Base-by-base conservation (phyloP, 2,888 invertebrate genomes). In the Girardia tigrina region DNA sequence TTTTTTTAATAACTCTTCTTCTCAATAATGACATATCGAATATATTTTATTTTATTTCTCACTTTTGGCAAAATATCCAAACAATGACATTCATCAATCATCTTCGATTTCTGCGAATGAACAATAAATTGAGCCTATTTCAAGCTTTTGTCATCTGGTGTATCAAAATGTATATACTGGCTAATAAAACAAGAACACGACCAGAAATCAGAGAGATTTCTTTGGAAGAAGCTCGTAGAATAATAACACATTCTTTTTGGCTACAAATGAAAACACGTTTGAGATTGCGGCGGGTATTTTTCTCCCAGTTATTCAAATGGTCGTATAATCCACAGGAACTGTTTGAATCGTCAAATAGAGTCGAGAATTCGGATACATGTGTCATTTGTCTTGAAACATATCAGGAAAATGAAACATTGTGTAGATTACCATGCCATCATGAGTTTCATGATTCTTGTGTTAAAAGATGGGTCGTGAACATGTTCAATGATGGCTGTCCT, bases 341-440 rank as follows among this genome's bases (percentile, higher is more conserved):
- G n/a, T 26, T 23, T 6, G 8, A 8, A 6, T 70, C 23, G 70
- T 26, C 70, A 8, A 8, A 23, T 26, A 23, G 8, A 8, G 70
- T 26, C 12, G 78, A 85, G 26, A 80, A 81, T 23, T 80, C 81
- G 28, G 79, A 80, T 28, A 85, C 86, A 75, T 86, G 86, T 81
- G 85, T 86, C 72, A 86, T 87, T 70, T 87, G 87, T 80, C 80
- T 87, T 77, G 87, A 87, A 36, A 79, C 80, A 27, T 87, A 86
- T 78, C 77, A 78, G 26, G 78, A 78, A 36, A 82, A 82, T 4
- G 81, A 82, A 1, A 75, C 82, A 23, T 79, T 87, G 29, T 85
- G 86, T 79, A 86, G 86, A 0, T 81, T 87, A 75, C 87, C 87
- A 0, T 87, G 87, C 80, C 84, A 85, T 4, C 87, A 87, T 79